These are phyloP conservation scores for Ctenopoma multispine DNA, from an alignment of 2,797 vertebrate genomes.

Conservation along the genomic window DNA sequence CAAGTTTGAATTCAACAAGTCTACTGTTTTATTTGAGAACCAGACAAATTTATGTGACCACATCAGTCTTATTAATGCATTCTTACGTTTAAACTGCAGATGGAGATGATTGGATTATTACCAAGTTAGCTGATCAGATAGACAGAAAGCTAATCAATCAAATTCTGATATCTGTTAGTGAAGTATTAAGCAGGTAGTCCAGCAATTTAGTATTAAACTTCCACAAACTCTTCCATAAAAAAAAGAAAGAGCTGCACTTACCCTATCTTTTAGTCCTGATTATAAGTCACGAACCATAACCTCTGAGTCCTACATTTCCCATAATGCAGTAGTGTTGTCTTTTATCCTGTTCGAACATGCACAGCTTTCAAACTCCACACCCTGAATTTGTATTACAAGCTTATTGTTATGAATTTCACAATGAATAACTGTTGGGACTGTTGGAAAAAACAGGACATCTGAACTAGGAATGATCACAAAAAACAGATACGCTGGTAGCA, in stretches of 20 bases:
- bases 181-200: not conserved
- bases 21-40: not conserved
- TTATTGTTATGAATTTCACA: not conserved
- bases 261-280: not conserved
- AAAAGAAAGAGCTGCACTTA: no score
- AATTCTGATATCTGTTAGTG: not conserved
- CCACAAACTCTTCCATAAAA: not conserved
- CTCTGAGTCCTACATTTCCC: conserved; percentile 29
- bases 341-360: not conserved
- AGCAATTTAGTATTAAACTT: not conserved
- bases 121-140: not conserved
- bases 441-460: no score
- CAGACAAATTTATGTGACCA: not conserved
- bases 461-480: no score
- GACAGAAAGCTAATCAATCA: not conserved
- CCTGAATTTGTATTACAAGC: no score
- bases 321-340: conserved; percentile 19
- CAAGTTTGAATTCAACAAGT: conserved; percentile 9
- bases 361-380: not conserved
- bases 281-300: not conserved
- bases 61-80: not conserved
- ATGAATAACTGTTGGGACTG: not conserved
- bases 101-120: conserved; percentile 3
- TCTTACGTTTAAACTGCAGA: not conserved
- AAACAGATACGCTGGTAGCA: no score